Base-by-base conservation (phyloP, 2,888 invertebrate genomes). In the Kuschelorhynchus macadamiae region DNA sequence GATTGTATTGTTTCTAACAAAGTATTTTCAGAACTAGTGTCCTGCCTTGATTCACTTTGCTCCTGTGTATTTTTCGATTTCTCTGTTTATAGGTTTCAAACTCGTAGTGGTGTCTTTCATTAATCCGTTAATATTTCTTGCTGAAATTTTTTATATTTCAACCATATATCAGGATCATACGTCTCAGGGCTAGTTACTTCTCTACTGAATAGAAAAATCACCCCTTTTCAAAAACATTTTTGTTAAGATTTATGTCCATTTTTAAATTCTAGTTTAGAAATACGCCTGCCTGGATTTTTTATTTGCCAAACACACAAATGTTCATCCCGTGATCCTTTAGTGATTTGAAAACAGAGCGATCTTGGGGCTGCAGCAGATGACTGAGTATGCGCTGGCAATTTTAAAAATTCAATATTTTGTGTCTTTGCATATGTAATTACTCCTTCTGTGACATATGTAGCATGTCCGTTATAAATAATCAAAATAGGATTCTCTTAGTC, bases 361-460 rank as follows among this genome's bases (percentile, higher is more conserved):
- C 66, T 11, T 68, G 53, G 18, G 20, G 76, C 76, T 14, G 78
- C 76, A 57, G 59, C 11, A 75, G 32, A 63, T 76, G 75, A 49
- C 71, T 73, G n/a, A 7, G 74, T 63, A 32, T 76, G 75, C 7
- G 75, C 49, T 18, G 73, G 72, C 30, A 47, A 61, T 21, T 61
- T 50, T 25, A 61, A 41, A 20, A 61, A 50, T 44, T 21, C 42
- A 2, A 56, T 56, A 9, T 44, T 56, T 25, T 25, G 7, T 5
- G 25, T 25, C 7, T 25, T 25, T 3, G 25, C 25, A 7, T 5
- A 25, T 25, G 16, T 17, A 44, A 42, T 25, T 25, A 16, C 44
- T 20, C 42, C 56, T 8, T 56, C 44, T 4, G 56, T 56, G 17
- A 56, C 56, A 44, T 56, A 44, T 16, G 56, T 56, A 56, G 42